Evolutionary conservation across 2,888 invertebrate species (phyloP), one percentile per base, ranked within the genome.

Genomic region (Strigamia transsilvanica): DNA sequence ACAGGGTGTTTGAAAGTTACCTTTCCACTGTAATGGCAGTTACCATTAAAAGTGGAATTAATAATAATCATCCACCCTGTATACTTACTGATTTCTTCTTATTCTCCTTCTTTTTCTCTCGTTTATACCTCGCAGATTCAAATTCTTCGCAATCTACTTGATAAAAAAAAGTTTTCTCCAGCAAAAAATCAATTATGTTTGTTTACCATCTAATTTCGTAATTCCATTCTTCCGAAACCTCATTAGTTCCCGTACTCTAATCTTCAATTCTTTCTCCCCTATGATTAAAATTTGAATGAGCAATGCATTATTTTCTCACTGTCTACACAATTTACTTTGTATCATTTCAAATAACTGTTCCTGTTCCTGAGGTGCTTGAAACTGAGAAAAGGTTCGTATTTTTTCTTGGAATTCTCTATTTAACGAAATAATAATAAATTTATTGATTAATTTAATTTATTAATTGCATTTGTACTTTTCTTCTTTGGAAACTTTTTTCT

Each of bases 211-310:
- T 79, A 87, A 83, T 84, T 87, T 86, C 2, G 94, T 94, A 56
- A 97, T 91, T 34, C 97, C 97, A 85, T 96, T 93, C 86, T 93
- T 93, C 38, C 97, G 91, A 89, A 96, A 94, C 83, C 94, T 93
- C 87, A 93, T 91, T 27, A 88, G 84, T 89, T 97, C 97, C 1
- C 93, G 92, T 32, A 97, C 90, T 7, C 97, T 91, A 85, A 93
- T 91, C 84, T 95, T 92, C 83, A 97, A 89, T 87, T 96, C 96
- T 85, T 93, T 92, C 89, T 97, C 96, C 82, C 94, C 88, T 88
- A 41, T 7, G 34, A 34, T 3, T 79, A 3, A 38, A 13, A 80
- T 79, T 78, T 21, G 34, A 80, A 80, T 56, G 2, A 23, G 12
- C 46, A n/a, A n/a, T n/a, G 27, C 5, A 61, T 18, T 56, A 9